A percentile compares a stretch with the other conserved stretches of the same genome.
Evolutionary conservation across 2,113 vertebrate genomes (phyloP).

Genomic region (Ceyx melanurus): DNA sequence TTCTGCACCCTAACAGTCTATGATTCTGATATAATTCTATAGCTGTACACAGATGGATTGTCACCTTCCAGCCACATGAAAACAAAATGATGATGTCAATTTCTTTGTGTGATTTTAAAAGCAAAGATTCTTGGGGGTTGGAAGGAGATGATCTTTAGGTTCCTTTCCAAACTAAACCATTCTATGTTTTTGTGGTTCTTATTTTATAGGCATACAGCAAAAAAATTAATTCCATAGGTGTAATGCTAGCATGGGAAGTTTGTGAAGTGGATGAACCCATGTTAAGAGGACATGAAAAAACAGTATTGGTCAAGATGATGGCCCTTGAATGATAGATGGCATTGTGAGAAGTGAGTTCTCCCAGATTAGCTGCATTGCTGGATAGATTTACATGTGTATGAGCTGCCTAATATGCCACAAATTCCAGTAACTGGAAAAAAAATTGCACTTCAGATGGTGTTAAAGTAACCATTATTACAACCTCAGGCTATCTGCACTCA

Average conservation of each 20-base stretch:
- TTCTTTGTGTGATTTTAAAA: neutral
- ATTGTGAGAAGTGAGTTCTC: neutral
- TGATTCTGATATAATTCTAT: too few relatives aligned
- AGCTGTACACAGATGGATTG: neutral
- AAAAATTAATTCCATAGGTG: neutral
- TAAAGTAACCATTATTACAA: neutral
- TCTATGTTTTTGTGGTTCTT: too few relatives aligned
- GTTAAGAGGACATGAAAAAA: neutral
- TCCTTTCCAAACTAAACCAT: too few relatives aligned
- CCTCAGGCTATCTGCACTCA: neutral
- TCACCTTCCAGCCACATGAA: neutral
- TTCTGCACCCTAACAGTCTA: too few relatives aligned
- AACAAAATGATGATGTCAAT: neutral
- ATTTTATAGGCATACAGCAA: accelerated
- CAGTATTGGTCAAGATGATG: neutral
- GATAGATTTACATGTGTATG: neutral
- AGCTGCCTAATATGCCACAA: neutral
- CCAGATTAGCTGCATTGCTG: neutral
- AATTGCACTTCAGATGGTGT: neutral
- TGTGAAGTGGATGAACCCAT: accelerated
- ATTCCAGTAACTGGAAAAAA: neutral
- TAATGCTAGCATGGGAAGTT: neutral
- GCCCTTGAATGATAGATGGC: too few relatives aligned
- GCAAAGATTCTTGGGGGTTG: neutral
- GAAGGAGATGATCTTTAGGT: too few relatives aligned